Percentiles rank a stretch among this genome's conserved stretches.
Evolutionary conservation across 92 coral and sea anemone species (phyloP).

Genomic region (Umimayanthus kanabou): DNA sequence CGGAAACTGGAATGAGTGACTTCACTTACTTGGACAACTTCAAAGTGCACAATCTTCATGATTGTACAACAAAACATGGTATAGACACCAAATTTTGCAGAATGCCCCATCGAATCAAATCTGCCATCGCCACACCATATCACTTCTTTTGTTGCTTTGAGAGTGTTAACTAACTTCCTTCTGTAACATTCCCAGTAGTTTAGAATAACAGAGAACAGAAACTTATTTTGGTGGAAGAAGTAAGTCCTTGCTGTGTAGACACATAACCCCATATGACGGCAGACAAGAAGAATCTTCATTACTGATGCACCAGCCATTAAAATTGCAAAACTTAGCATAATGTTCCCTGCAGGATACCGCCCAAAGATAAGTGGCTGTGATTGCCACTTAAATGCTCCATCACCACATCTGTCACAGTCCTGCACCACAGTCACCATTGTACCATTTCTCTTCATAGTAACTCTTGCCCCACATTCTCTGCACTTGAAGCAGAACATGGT

Average conservation of each 20-base stretch:
- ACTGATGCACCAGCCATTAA: slow-evolving; percentile 69
- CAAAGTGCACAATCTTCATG: too few relatives aligned
- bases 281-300: not conserved
- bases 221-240: slow-evolving; percentile 41
- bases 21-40: not conserved
- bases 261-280: not conserved
- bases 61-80: too few relatives aligned
- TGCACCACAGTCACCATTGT: slow-evolving; percentile 64
- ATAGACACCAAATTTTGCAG: too few relatives aligned
- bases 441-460: slow-evolving; percentile 48
- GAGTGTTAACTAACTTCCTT: not conserved
- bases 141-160: not conserved
- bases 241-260: slow-evolving; percentile 3
- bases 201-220: slow-evolving; percentile 43
- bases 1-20: too few relatives aligned
- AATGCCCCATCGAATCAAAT: not conserved
- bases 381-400: slow-evolving; percentile 42
- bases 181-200: slow-evolving; percentile 39
- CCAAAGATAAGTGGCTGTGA: slow-evolving; percentile 64
- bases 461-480: slow-evolving; percentile 45
- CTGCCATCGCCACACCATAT: not conserved
- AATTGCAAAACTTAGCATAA: slow-evolving; percentile 56
- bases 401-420: slow-evolving; percentile 46
- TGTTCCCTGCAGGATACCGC: slow-evolving; percentile 63
- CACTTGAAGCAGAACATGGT: slow-evolving; percentile 63